Base-by-base conservation (phyloP, 2,888 invertebrate genomes). In the Rhopalosiphum nymphaeae region DNA sequence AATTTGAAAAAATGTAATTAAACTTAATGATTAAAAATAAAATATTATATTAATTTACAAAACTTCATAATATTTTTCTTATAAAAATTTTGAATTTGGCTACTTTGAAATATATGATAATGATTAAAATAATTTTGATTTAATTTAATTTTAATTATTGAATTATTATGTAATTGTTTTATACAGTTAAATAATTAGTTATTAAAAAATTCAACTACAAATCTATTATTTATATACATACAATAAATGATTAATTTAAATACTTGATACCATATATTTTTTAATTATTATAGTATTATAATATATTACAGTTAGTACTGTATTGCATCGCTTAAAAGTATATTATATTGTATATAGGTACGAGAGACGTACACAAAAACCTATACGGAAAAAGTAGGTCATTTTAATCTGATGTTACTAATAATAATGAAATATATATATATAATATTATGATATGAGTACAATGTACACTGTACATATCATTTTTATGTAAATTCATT, bases 351-450 rank as follows among this genome's bases (percentile, higher is more conserved):
- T 44, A 86, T 29, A 13, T 46, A n/a, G n/a, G n/a, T n/a, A 44
- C 42, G 44, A 42, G 7, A 36, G 9, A 84, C 26, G 25, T 29
- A 11, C 26, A 11, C 10, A 61, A 61, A 29, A 29, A 61, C 29
- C 61, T 29, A 84, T 5, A 44, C 3, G 46, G 10, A 42, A 67
- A 90, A 67, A 90, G n/a, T 90, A 90, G 89, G 89, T 67, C 61
- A 46, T 90, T 46, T 90, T 25, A 49, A 53, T 88, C n/a, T 46
- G 67, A 67, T 44, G 16, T 49, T 49, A 49, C 16, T 29, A n/a
- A 87, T 84, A 86, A 44, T 46, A 86, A 44, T n/a, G 13, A 46
- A 86, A 86, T 29, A 29, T 46, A 46, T 29, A 90, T 21, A 46
- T 46, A 90, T 25, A 78, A 36, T 36, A 36, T 36, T 21, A 2